These are phyloP conservation scores for Cephalopterus ornatus DNA, from an alignment of 2,113 vertebrate species.

Conservation along the genomic window DNA sequence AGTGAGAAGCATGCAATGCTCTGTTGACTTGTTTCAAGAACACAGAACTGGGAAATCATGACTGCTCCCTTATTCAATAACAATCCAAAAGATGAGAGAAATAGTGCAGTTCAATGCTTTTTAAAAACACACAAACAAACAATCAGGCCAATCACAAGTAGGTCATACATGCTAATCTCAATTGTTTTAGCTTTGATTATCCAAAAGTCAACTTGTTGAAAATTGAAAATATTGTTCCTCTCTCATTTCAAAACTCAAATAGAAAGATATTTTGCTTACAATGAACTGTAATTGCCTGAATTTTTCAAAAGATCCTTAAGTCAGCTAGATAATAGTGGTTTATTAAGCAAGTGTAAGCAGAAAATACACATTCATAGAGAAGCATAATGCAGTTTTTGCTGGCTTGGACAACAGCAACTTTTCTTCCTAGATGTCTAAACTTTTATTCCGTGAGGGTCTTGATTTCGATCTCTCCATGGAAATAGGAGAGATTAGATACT, in stretches of 20 bases:
- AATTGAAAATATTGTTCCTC: neutral
- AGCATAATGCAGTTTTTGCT: neutral
- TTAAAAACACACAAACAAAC: neutral
- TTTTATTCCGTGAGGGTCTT: neutral
- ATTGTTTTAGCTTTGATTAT: neutral
- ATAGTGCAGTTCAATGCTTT: neutral
- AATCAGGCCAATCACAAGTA: neutral
- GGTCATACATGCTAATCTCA: neutral
- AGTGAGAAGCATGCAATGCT: neutral
- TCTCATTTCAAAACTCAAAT: neutral
- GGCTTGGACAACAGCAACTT: neutral
- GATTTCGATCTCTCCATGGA: neutral
- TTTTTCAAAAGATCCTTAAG: slow-evolving; percentile 22
- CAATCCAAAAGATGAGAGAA: neutral
- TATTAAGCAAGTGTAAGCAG: neutral
- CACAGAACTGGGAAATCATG: neutral
- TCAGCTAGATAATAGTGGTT: neutral
- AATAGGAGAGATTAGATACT: neutral
- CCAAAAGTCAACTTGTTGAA: neutral
- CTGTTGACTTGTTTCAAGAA: neutral
- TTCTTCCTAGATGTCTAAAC: neutral
- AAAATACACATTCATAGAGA: neutral
- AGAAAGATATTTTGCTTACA: neutral
- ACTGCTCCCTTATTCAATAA: neutral
- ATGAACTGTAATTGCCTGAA: neutral